These are phyloP conservation scores for Agrochola lota DNA, from an alignment of 2,888 invertebrate species.

Conservation along the genomic window DNA sequence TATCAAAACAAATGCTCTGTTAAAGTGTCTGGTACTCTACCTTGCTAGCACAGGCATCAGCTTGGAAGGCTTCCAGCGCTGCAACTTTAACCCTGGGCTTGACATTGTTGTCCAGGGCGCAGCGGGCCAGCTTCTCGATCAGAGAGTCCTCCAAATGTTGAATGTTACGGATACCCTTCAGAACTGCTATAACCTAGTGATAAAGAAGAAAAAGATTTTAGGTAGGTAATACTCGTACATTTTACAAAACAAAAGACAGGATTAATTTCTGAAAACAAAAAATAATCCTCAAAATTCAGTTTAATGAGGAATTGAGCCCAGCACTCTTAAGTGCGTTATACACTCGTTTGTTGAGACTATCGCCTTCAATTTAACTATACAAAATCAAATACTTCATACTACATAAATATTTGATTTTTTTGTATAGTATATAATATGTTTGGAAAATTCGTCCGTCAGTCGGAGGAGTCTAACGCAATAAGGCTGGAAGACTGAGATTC, in stretches of 20 bases:
- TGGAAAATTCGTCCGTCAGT: no score
- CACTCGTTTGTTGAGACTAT: neutral
- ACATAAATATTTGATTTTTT: no score
- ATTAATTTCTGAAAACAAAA: no score
- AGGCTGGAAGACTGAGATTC: no score
- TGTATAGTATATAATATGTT: no score
- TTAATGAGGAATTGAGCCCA: neutral
- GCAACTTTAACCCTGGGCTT: conserved; percentile 94
- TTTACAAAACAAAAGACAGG: neutral
- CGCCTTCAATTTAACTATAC: neutral
- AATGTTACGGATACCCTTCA: conserved; percentile 96
- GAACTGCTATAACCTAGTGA: conserved; percentile 92
- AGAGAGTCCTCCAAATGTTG: conserved; percentile 92
- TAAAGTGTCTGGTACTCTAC: conserved; percentile 71
- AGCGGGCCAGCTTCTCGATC: conserved; percentile 90
- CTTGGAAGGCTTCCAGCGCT: conserved; percentile 94
- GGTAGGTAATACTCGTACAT: neutral
- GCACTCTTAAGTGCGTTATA: neutral
- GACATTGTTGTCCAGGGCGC: conserved; percentile 91
- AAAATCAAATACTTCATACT: neutral
- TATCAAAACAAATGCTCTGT: neutral
- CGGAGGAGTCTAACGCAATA: neutral
- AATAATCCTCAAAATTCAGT: neutral
- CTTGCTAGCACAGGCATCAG: conserved; percentile 92
- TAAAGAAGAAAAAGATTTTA: neutral